Percentiles rank a stretch among this genome's conserved stretches.
Conservation (phyloP, 2,888 invertebrate species). For the Coleophora flavipennella region DNA sequence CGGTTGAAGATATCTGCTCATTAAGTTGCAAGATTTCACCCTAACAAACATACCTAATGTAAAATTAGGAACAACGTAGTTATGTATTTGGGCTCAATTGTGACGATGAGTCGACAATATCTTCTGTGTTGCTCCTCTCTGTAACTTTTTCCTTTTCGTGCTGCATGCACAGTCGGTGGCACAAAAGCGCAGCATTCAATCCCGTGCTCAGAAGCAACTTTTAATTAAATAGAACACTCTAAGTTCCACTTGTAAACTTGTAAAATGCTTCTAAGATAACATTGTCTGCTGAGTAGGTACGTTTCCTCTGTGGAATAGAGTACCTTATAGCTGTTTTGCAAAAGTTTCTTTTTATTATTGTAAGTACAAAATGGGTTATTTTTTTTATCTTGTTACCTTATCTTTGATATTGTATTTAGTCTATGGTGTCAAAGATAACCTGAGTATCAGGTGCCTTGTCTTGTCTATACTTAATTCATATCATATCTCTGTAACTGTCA, state of each 20-base stretch:
- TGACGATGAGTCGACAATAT: too few species aligned
- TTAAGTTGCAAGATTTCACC: too few species aligned
- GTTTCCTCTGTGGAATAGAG: background rate
- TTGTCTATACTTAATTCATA: too few species aligned
- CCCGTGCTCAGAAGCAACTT: slow-evolving; percentile 33
- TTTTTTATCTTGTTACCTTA: slow-evolving; percentile 18
- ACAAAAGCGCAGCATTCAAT: slow-evolving; percentile 27
- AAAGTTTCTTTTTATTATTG: background rate
- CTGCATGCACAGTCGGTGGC: slow-evolving; percentile 12
- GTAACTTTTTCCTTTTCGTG: slow-evolving; percentile 25
- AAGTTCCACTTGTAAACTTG: slow-evolving; percentile 41
- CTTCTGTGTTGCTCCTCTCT: too few species aligned
- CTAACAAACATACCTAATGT: too few species aligned
- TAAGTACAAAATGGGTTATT: background rate
- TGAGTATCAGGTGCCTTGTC: too few species aligned
- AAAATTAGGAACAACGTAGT: too few species aligned
- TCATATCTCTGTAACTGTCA: too few species aligned
- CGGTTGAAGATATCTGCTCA: too few species aligned
- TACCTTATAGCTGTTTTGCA: slow-evolving; percentile 12
- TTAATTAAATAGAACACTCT: slow-evolving; percentile 50
- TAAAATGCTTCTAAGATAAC: slow-evolving; percentile 38
- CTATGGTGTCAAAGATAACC: too few species aligned
- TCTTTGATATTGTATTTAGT: too few species aligned
- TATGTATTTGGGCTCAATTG: too few species aligned
- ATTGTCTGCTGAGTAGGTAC: slow-evolving; percentile 16